phyloP scores from a whole-genome alignment of 2,113 vertebrate species.

The Tragulus kanchil region DNA sequence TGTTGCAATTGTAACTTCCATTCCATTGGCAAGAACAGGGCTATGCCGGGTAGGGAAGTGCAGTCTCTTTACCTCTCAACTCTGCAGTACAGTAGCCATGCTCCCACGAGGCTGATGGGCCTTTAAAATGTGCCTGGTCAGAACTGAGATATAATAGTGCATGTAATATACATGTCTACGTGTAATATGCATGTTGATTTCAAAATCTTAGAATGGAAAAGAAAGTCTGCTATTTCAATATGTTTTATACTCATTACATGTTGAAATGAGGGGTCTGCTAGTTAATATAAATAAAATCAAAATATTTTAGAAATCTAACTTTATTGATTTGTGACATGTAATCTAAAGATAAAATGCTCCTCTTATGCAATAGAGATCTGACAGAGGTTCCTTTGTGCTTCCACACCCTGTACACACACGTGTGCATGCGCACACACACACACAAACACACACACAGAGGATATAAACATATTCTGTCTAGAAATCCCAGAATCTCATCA shows the following conservation, averaged over 20 bases:
- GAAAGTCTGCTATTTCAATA: not conserved
- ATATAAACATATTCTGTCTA: not conserved
- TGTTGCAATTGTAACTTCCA: not conserved
- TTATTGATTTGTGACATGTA: not conserved
- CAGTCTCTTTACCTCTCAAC: not conserved
- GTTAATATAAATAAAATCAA: too few species aligned
- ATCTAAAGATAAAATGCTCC: not conserved
- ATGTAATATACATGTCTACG: not conserved
- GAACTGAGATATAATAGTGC: not conserved
- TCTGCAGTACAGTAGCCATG: not conserved
- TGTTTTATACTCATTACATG: not conserved
- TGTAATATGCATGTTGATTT: not conserved
- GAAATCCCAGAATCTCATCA: not conserved
- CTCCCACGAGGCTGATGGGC: not conserved
- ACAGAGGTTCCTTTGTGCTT: not conserved
- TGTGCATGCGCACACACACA: not conserved
- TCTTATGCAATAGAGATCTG: conserved; percentile 35
- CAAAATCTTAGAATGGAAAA: conserved; percentile 10
- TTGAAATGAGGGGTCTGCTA: too few species aligned
- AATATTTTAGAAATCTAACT: not conserved
- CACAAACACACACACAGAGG: not conserved
- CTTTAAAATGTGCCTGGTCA: not conserved
- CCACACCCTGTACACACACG: fast-evolving
- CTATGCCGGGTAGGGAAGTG: not conserved
- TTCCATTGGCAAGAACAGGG: not conserved